Evolutionary conservation across 2,113 vertebrate species (phyloP).

Genomic region (Cromileptes altivelis): DNA sequence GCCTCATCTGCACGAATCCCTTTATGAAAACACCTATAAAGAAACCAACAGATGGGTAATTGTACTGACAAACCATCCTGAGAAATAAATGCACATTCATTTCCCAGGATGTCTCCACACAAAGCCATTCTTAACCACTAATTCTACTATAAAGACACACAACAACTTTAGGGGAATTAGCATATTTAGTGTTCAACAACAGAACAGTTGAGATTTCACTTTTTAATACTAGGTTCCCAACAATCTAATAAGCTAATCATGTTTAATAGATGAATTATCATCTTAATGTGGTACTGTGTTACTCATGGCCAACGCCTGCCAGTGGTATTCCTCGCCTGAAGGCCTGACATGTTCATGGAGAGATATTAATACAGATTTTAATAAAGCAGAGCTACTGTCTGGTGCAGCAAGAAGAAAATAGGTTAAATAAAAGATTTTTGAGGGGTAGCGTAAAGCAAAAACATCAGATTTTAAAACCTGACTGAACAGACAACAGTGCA

Average conservation of each 20-base stretch:
- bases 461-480: not conserved
- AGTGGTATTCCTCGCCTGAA: constrained; percentile 51
- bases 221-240: constrained; percentile 6
- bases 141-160: constrained; percentile 29
- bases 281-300: constrained; percentile 6
- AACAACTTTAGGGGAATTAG: constrained; percentile 22
- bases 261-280: constrained; percentile 26
- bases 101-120: constrained; percentile 52
- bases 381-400: not conserved
- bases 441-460: not conserved
- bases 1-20: constrained; percentile 7
- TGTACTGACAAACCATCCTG: constrained; percentile 44
- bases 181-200: constrained; percentile 31
- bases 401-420: not conserved
- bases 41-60: constrained; percentile 3
- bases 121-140: constrained; percentile 27
- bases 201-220: not conserved
- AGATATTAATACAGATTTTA: constrained; percentile 25
- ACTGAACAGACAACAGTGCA: not conserved
- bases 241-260: constrained; percentile 13
- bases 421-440: not conserved
- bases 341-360: constrained; percentile 25
- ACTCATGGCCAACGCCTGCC: constrained; percentile 34
- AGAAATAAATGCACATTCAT: constrained; percentile 41
- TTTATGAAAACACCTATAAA: constrained; percentile 7